Conservation (phyloP, 37 sponge, comb jelly and placozoan species). For the Lycopodina hypogea region DNA sequence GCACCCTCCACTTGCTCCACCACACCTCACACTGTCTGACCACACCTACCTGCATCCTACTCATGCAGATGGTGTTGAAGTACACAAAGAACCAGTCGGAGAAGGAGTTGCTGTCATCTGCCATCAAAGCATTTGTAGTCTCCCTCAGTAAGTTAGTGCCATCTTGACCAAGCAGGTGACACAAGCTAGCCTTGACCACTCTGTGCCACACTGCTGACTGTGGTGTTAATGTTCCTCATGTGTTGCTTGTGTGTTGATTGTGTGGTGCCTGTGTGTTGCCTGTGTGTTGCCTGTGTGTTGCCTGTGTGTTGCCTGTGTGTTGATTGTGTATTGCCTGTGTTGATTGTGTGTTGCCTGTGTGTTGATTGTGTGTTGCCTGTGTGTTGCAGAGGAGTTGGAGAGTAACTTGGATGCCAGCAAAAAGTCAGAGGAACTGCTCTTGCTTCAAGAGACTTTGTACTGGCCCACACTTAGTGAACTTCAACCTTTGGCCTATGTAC, state of each 20-base stretch:
- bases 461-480: constrained; percentile 32
- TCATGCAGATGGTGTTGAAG: constrained; percentile 43
- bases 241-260: too few species aligned
- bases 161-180: background rate
- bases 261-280: too few species aligned
- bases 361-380: too few species aligned
- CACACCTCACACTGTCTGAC: too few species aligned
- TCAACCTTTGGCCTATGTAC: constrained; percentile 15
- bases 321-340: too few species aligned
- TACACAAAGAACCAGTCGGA: constrained; percentile 25
- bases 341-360: too few species aligned
- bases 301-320: too few species aligned
- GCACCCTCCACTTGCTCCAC: too few species aligned
- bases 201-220: too few species aligned
- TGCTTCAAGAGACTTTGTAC: constrained; percentile 35
- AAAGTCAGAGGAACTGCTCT: constrained; percentile 38
- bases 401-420: constrained; percentile 28
- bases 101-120: constrained; percentile 32
- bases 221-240: too few species aligned
- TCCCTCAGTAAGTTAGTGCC: constrained; percentile 34
- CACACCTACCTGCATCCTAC: too few species aligned
- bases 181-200: background rate
- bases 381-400: constrained; percentile 45
- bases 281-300: too few species aligned
- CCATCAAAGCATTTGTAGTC: constrained; percentile 57